Percentiles rank a stretch among this genome's conserved stretches.
phyloP scores from a whole-genome alignment of 2,888 invertebrate species.

The Helleia helle region DNA sequence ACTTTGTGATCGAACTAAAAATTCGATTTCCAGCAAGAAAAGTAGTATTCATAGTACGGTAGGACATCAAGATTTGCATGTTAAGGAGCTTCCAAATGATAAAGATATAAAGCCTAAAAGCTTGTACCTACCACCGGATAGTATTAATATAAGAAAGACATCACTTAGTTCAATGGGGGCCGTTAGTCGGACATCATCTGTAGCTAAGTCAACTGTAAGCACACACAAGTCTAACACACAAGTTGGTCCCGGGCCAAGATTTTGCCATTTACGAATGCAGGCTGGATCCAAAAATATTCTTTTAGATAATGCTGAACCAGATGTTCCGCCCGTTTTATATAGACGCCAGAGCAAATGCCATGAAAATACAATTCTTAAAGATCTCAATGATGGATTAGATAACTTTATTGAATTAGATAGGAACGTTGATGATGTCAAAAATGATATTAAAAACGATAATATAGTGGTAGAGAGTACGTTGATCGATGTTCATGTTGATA shows the following conservation, averaged over 20 bases:
- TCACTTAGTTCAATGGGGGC: slow-evolving; percentile 64
- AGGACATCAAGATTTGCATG: slow-evolving; percentile 46
- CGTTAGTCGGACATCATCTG: slow-evolving; percentile 59
- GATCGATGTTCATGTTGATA: slow-evolving; percentile 62
- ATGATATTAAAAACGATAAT: slow-evolving; percentile 41
- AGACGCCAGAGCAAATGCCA: slow-evolving; percentile 73
- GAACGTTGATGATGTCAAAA: slow-evolving; percentile 35
- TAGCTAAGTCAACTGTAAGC: slow-evolving; percentile 65
- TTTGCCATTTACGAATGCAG: slow-evolving; percentile 84
- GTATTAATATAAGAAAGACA: slow-evolving; percentile 42
- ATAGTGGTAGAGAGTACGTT: slow-evolving; percentile 59
- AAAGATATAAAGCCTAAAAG: slow-evolving; percentile 39
- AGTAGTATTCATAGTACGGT: slow-evolving; percentile 51
- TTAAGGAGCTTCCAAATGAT: slow-evolving; percentile 36
- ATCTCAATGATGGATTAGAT: slow-evolving; percentile 52
- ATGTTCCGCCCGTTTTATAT: slow-evolving; percentile 82
- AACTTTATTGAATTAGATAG: slow-evolving; percentile 52
- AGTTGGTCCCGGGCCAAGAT: slow-evolving; percentile 78
- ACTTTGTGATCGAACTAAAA: slow-evolving; percentile 71
- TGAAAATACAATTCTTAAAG: slow-evolving; percentile 61
- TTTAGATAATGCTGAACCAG: slow-evolving; percentile 83
- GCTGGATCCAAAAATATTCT: slow-evolving; percentile 86
- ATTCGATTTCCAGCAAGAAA: slow-evolving; percentile 56
- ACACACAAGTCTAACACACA: slow-evolving; percentile 64
- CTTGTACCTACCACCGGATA: slow-evolving; percentile 36